phyloP scores from a whole-genome alignment of 2,113 vertebrate species.

The Zosterops borbonicus region DNA sequence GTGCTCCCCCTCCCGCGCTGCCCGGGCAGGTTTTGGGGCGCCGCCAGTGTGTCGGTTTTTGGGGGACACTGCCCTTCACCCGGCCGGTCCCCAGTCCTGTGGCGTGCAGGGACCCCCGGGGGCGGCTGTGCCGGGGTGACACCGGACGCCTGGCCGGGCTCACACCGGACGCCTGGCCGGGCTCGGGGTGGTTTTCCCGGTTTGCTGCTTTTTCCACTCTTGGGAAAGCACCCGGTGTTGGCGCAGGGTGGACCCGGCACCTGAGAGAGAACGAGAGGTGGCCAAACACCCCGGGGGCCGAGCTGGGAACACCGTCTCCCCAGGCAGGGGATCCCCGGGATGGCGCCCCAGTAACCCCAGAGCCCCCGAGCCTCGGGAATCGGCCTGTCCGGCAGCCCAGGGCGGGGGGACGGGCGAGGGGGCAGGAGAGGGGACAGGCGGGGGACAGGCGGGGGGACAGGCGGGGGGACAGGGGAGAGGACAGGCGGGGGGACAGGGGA shows the following conservation, averaged over 20 bases:
- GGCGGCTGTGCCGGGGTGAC: not conserved
- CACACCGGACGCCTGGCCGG: not conserved
- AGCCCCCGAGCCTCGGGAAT: not conserved
- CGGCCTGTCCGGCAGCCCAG: not conserved
- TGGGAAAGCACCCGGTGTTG: not conserved
- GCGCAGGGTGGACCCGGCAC: not conserved
- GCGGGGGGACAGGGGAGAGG: no score
- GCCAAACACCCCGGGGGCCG: not conserved
- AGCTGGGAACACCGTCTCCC: not conserved
- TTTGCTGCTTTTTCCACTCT: not conserved
- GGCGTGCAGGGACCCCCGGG: accelerated
- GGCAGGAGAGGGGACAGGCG: no score
- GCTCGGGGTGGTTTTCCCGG: accelerated
- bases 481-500: no score
- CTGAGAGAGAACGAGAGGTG: not conserved
- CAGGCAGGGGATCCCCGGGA: not conserved
- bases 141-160: not conserved
- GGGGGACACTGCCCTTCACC: not conserved
- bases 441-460: no score
- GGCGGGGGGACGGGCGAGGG: no score
- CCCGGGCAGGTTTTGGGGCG: not conserved
- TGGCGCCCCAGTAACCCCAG: not conserved
- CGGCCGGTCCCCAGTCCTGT: not conserved
- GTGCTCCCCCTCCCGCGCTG: not conserved
- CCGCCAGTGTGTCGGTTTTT: accelerated